Evolutionary conservation across 1,140 invertebrate genomes (phyloP), one percentile per base, ranked within the genome.

Genomic region (Phthorimaea operculella): DNA sequence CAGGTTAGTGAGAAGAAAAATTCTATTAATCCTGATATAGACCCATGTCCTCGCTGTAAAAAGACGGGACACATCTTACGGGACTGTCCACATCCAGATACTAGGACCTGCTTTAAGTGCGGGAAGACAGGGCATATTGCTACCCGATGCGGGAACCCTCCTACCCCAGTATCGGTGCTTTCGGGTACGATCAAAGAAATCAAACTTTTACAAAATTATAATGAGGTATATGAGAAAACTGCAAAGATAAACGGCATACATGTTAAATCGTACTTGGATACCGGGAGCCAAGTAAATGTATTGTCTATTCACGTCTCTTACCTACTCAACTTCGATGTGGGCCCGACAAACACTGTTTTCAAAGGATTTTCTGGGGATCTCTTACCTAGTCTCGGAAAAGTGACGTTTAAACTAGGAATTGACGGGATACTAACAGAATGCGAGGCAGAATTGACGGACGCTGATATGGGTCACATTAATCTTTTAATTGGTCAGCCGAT

Each of bases 21-120:
- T 36, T 18, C 11, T 8, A 2, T 51, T 17, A 63, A 65, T 34
- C 49, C 58, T 14, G 59, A 63, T 9, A 53, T 28, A 0, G 63
- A 65, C 12, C 66, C 60, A 4, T 67, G 63, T 50, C 60, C 62
- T 7, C 59, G 67, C 0, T 70, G 68, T 18, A 67, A 65, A 16
- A 59, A 70, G 14, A 62, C 59, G 1, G 64, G 67, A 0, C 67
- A 70, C 39, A 14, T 64, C 2, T 12, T 60, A 17, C 56, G 55
- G 0, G 54, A 63, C 15, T 69, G 66, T n/a, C 0, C 57, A 1
- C 28, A 15, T n/a, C 61, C 61, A 1, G 66, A 66, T 28, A 7
- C 14, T 16, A 55, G 67, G 0, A 66, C 15, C 6, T 69, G 67
- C 42, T 69, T 53, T 17, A 66, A 60, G 33, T 69, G 66, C 55